These are phyloP conservation scores for Halcyon chelicuti DNA, from an alignment of 2,797 vertebrate species.

Conservation along the genomic window DNA sequence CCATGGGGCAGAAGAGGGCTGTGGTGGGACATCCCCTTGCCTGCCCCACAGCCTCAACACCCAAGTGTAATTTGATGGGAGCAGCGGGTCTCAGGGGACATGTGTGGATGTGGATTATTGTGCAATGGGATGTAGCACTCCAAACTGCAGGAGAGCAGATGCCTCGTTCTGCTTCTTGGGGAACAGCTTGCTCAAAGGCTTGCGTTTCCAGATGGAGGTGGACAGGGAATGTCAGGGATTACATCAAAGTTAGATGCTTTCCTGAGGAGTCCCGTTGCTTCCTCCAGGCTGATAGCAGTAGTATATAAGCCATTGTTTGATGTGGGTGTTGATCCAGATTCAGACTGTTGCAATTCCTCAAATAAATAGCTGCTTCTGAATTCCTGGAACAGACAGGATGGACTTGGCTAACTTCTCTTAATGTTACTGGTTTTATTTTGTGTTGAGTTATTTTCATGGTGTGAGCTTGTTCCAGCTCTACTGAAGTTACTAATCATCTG, in stretches of 20 bases:
- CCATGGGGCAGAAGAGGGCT: background rate
- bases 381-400: background rate
- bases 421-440: background rate
- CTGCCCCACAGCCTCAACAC: background rate
- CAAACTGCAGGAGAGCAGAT: background rate
- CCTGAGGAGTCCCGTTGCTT: background rate
- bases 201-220: background rate
- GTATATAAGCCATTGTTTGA: background rate
- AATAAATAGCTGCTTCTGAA: background rate
- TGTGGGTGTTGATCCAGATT: background rate
- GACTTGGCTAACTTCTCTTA: background rate
- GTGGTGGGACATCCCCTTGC: background rate
- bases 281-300: background rate
- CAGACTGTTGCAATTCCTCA: background rate
- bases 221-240: background rate
- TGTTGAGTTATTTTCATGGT: background rate
- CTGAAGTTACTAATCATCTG: background rate
- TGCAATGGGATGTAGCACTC: background rate
- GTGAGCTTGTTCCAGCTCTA: background rate
- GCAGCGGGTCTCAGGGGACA: background rate
- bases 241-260: background rate
- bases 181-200: background rate
- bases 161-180: background rate
- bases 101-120: background rate
- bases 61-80: background rate